Evolutionary conservation across 1,140 invertebrate genomes (phyloP).

Genomic region (Mycetomoellerius zeteki): DNA sequence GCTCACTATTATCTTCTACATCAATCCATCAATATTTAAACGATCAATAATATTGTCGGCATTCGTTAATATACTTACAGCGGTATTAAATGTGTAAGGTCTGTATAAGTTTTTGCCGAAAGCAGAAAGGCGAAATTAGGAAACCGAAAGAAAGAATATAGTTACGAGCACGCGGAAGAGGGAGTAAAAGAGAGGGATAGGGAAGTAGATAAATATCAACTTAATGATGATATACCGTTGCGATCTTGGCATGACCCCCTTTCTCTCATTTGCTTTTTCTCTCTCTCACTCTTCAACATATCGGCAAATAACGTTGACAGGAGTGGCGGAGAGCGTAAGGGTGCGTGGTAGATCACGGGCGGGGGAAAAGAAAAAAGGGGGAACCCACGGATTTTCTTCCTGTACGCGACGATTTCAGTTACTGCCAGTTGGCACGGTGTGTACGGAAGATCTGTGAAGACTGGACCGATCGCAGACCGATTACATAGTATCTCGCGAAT

Average conservation of each 20-base stretch:
- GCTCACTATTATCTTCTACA: too few relatives aligned
- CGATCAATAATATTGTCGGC: too few relatives aligned
- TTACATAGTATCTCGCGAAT: conserved; percentile 48
- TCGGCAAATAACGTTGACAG: conserved; percentile 11
- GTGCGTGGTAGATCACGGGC: conserved; percentile 60
- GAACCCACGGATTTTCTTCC: conserved; percentile 76
- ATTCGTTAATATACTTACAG: too few relatives aligned
- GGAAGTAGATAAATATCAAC: conserved; percentile 79
- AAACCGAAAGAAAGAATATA: conserved; percentile 20
- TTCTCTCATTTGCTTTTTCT: conserved; percentile 42
- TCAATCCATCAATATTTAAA: too few relatives aligned
- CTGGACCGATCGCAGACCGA: conserved; percentile 45
- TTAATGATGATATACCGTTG: conserved; percentile 86
- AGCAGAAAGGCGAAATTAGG: conserved; percentile 1
- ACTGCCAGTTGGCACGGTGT: conserved; percentile 47
- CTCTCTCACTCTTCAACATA: conserved; percentile 8
- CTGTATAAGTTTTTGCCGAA: conserved; percentile 21
- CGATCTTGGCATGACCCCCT: conserved; percentile 73
- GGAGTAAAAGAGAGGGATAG: conserved; percentile 38
- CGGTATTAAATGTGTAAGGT: conserved; percentile 55
- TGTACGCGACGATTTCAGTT: conserved; percentile 64
- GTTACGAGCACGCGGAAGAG: not conserved
- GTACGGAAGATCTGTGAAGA: conserved; percentile 50
- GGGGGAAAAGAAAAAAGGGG: conserved; percentile 77
- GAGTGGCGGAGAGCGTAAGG: conserved; percentile 37